Percentiles rank a stretch among this genome's conserved stretches.
phyloP scores from a whole-genome alignment of 1,140 invertebrate species.

The Drosophila subpulchrella region DNA sequence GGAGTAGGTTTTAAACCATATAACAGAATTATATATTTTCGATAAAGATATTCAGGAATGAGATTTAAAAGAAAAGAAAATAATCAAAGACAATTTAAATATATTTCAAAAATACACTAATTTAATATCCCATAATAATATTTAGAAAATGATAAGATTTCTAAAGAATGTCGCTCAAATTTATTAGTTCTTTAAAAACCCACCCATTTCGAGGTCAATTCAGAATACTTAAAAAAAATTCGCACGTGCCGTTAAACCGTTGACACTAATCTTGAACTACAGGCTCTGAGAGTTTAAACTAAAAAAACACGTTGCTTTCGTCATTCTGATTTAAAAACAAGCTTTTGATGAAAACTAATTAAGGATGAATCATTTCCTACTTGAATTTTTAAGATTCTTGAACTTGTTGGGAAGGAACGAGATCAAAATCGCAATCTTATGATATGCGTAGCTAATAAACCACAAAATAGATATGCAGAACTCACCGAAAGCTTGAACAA shows the following conservation, averaged over 20 bases:
- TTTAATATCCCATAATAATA: no score
- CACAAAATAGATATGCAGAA: not conserved
- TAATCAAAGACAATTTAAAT: not conserved
- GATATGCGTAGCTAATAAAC: not conserved
- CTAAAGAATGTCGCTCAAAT: not conserved
- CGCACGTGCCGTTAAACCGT: slow-evolving; percentile 7
- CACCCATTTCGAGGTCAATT: not conserved
- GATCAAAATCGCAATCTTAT: not conserved
- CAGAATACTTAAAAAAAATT: not conserved
- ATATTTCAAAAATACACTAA: no score
- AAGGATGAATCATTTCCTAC: slow-evolving; percentile 19
- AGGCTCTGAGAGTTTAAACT: not conserved
- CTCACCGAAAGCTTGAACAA: slow-evolving; percentile 90
- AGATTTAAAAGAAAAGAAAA: no score
- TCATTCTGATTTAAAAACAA: not conserved
- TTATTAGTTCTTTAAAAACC: not conserved
- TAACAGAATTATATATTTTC: not conserved
- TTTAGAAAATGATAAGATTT: not conserved
- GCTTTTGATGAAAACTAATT: slow-evolving; percentile 7
- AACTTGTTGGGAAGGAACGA: slow-evolving; percentile 1
- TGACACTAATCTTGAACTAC: slow-evolving; percentile 20
- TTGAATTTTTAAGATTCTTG: not conserved
- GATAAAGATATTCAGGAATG: not conserved
- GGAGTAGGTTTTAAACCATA: not conserved
- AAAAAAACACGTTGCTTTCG: slow-evolving; percentile 7